A percentile compares a stretch with the other conserved stretches of the same genome.
These are phyloP conservation scores for Apostichopus californicus DNA, from an alignment of 35 echinoderm and acorn worm species.

Conservation along the genomic window DNA sequence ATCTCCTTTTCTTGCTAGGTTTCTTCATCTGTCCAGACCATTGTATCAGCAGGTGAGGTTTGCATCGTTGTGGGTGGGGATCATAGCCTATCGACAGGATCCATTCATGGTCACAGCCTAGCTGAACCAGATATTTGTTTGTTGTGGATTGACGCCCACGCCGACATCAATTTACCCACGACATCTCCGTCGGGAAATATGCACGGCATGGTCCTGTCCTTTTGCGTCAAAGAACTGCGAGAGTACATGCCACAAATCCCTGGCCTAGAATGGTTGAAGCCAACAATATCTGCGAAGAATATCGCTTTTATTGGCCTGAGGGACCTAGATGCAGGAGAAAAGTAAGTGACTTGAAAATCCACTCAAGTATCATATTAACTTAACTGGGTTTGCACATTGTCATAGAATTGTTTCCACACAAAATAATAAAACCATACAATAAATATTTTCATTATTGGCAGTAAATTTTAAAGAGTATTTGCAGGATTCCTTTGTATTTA, in stretches of 20 bases:
- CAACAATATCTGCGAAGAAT: conserved; percentile 78
- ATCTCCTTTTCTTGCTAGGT: neutral
- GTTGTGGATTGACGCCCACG: conserved; percentile 95
- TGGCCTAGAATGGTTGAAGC: conserved; percentile 91
- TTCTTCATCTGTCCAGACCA: conserved; percentile 74
- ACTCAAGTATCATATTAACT: no score
- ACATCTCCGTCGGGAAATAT: conserved; percentile 80
- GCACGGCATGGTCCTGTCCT: conserved; percentile 92
- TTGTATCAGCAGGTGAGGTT: conserved; percentile 70
- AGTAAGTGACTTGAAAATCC: conserved; percentile 34
- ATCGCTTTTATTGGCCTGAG: conserved; percentile 91
- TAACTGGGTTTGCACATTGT: no score
- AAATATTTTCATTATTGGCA: no score
- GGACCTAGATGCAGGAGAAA: conserved; percentile 82
- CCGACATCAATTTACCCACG: conserved; percentile 85
- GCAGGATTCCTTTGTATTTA: no score
- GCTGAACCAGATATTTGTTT: conserved; percentile 84
- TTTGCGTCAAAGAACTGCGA: conserved; percentile 77
- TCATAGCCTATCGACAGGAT: conserved; percentile 86
- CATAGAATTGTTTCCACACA: no score
- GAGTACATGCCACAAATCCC: conserved; percentile 83
- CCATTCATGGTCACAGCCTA: conserved; percentile 79
- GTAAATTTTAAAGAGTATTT: no score
- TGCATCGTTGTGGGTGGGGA: conserved; percentile 86
- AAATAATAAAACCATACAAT: no score